Base-by-base conservation (phyloP, 2,113 vertebrate species). In the Sarotherodon lohbergeri region DNA sequence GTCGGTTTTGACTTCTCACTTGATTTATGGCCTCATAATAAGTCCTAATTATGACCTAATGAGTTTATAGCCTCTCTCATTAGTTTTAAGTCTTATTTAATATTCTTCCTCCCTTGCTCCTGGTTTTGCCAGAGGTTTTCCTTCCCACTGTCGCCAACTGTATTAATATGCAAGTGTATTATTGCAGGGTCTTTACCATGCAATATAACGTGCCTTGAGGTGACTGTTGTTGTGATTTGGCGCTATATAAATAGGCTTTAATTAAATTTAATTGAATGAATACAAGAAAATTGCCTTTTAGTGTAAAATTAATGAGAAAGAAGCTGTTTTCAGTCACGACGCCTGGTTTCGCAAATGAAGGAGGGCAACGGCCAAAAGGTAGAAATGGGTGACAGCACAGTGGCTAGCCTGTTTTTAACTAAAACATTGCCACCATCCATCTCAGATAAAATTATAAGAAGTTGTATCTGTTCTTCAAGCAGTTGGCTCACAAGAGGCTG, bases 31-130 rank as follows among this genome's bases (percentile, higher is more conserved):
- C 43, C 43, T 19, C 71, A 39, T 39, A 39, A 66, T n/a, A n/a
- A 12, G 61, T n/a, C 61, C 17, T 66, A 66, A 66, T 66, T 39
- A 39, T 66, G 61, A 36, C 61, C 32, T 39, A 66, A 66, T 66
- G 32, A 50, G 43, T 29, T 76, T 48, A 48, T 32, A 17, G 24
- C 27, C 4, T 0, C 0, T 29, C 27, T 50, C 24, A 32, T 29
- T 19, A 48, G 24, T 76, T 50, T 76, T 11, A 29, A 48, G 16
- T 73, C 14, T 73, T 39, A 66, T 66, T 66, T 66, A 66, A 66
- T 66, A 66, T 66, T 39, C 32, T 66, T 66, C 61, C 32, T 66
- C 61, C 17, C 0, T 66, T 66, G 32, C 32, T 66, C 61, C 61
- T 39, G 17, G 17, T 63, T n/a, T 17, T 36, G 59, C 32, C 59